Conservation (phyloP, 2,888 invertebrate species). For the Platerodrilus igneus region DNA sequence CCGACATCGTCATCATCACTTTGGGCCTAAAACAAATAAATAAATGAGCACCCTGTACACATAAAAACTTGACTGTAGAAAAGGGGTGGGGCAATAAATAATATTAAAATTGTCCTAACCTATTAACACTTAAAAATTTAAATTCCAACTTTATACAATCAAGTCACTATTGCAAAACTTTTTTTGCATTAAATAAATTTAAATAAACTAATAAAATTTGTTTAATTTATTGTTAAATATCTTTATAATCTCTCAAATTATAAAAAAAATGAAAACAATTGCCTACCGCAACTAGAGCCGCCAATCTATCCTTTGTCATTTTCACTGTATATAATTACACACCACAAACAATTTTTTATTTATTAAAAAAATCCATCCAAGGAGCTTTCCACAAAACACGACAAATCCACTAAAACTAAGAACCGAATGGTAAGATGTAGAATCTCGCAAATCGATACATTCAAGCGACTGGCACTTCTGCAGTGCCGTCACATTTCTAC, state of each 20-base stretch:
- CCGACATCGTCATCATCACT: conserved; percentile 96
- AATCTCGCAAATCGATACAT: conserved; percentile 78
- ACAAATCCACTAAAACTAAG: conserved; percentile 70
- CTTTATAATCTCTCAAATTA: no score
- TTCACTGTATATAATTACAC: conserved; percentile 59
- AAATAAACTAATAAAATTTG: no score
- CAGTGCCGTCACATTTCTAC: conserved; percentile 53
- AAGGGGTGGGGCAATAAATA: conserved; percentile 27
- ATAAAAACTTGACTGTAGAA: conserved; percentile 18
- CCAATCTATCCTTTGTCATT: conserved; percentile 97
- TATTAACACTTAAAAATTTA: conserved; percentile 6
- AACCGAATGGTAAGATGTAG: conserved; percentile 67
- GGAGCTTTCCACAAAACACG: conserved; percentile 64
- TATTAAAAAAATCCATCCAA: conserved; percentile 76
- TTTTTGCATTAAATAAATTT: no score
- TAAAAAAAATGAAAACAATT: conserved; percentile 30
- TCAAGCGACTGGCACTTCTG: conserved; percentile 59
- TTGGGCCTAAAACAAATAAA: conserved; percentile 70
- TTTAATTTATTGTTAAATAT: no score
- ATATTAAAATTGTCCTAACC: conserved; percentile 20
- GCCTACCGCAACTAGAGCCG: conserved; percentile 90
- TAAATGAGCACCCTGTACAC: conserved; percentile 4
- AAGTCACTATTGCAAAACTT: not conserved
- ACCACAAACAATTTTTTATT: conserved; percentile 62
- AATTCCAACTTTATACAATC: conserved; percentile 8